Conservation (phyloP, 2,113 vertebrate species). For the Triplophysa rosa region DNA sequence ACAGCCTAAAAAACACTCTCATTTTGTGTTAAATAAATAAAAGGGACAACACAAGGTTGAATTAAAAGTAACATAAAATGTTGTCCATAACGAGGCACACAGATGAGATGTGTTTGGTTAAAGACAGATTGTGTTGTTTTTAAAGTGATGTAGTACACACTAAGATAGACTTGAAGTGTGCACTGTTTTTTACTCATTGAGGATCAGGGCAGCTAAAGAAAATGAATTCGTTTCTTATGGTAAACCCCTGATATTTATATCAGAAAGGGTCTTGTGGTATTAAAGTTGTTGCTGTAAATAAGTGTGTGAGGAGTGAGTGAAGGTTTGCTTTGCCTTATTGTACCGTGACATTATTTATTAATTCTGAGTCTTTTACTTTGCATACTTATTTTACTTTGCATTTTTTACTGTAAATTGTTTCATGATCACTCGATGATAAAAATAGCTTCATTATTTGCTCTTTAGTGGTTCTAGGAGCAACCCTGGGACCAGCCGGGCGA, state of each 20-base stretch:
- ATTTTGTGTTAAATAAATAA: no score
- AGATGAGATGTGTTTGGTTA: no score
- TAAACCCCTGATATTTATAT: conserved; percentile 3
- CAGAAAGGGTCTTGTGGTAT: background rate
- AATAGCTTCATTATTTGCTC: no score
- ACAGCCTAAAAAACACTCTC: background rate
- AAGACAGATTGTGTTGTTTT: no score
- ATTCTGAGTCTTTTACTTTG: background rate
- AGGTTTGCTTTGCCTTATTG: background rate
- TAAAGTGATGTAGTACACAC: background rate
- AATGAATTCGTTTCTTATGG: background rate
- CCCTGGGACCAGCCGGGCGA: background rate
- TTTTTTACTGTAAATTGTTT: background rate
- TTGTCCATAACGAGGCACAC: no score
- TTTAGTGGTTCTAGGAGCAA: conserved; percentile 14
- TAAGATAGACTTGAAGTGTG: background rate
- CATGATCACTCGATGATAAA: background rate
- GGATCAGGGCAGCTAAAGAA: background rate
- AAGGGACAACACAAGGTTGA: no score
- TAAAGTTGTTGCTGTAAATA: conserved; percentile 20
- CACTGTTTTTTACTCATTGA: no score
- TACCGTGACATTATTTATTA: background rate
- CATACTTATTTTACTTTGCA: no score
- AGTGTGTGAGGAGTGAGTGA: background rate
- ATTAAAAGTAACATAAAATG: no score